Evolutionary conservation across 2,888 invertebrate genomes (phyloP).

Genomic region (Tiphia femorata): DNA sequence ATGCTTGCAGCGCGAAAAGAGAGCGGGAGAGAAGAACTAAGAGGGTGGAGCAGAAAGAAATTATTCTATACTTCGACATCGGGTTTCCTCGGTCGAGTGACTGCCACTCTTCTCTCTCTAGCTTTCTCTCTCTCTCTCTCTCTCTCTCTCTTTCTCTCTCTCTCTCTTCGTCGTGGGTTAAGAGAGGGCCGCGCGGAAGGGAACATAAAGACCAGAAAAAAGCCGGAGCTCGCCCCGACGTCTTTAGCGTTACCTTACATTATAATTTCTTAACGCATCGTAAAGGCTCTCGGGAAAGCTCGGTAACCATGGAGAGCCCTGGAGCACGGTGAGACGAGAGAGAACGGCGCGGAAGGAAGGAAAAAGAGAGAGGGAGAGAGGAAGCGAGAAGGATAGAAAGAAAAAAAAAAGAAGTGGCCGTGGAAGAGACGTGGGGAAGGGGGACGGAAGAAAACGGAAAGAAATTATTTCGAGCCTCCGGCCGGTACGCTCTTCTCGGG

Average conservation of each 20-base stretch:
- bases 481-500: slow-evolving; percentile 1
- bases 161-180: no score
- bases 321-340: neutral
- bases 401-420: neutral
- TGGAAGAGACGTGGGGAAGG: neutral
- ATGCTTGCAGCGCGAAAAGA: no score
- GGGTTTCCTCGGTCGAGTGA: no score
- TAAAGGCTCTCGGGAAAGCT: neutral
- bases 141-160: neutral
- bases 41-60: no score
- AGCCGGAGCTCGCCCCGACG: no score
- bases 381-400: neutral
- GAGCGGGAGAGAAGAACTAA: no score
- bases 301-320: neutral
- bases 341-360: neutral
- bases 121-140: no score
- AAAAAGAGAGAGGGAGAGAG: neutral
- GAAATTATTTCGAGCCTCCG: slow-evolving; percentile 2
- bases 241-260: no score
- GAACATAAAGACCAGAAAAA: no score
- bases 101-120: neutral
- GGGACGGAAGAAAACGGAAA: neutral
- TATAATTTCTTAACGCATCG: neutral
- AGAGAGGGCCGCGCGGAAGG: no score
- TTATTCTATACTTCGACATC: no score